phyloP scores from a whole-genome alignment of 2,888 invertebrate species.

The Actias luna region DNA sequence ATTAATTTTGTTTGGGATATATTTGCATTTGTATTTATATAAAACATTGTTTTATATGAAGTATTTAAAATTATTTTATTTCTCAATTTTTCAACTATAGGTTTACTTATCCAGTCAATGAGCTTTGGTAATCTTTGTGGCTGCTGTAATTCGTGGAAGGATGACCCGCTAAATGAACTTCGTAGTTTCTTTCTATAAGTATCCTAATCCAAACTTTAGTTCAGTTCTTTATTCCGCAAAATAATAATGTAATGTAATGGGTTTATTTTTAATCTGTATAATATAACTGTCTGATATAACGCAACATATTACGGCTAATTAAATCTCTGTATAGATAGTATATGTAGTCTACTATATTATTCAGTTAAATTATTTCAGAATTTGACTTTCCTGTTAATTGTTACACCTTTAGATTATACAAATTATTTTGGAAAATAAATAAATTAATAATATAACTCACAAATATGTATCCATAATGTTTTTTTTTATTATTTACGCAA shows the following conservation, averaged over 20 bases:
- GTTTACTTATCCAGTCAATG: constrained; percentile 4
- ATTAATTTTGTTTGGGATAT: not conserved
- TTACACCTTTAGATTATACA: no score
- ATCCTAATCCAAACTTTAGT: not conserved
- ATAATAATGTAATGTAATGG: not conserved
- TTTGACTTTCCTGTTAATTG: no score
- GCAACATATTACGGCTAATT: no score
- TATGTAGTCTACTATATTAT: no score
- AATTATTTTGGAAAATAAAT: no score
- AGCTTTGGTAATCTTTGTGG: constrained; percentile 11
- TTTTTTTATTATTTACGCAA: no score
- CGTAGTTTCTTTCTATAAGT: constrained; percentile 1
- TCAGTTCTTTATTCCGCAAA: not conserved
- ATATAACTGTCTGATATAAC: no score
- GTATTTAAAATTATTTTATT: not conserved
- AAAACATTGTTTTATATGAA: not conserved
- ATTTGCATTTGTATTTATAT: constrained; percentile 1
- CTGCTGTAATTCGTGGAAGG: constrained; percentile 6
- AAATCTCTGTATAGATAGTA: no score
- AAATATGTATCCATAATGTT: no score
- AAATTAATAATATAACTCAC: no score
- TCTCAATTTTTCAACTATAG: not conserved
- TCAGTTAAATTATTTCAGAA: no score
- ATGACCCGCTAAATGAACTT: not conserved
- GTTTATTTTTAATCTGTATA: no score